Evolutionary conservation across 2,888 invertebrate species (phyloP), one percentile per base, ranked within the genome.

Genomic region (Mycalesis mineus): DNA sequence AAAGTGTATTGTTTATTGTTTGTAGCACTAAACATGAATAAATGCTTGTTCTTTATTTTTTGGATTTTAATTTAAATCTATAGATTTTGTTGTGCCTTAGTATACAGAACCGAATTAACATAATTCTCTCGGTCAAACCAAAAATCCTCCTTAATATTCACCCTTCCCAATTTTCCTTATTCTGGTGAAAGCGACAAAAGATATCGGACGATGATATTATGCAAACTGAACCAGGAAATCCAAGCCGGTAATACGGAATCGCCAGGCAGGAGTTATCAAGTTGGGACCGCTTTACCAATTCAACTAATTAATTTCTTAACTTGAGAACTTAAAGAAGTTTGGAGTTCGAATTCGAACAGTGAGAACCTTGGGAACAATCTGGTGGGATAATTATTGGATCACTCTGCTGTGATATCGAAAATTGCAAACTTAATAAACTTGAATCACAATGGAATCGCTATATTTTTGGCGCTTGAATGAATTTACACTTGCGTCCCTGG

Each of bases 221-320:
- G 60, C 62, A 41, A 60, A 62, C 45, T 61, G 55, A 60, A 60
- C 60, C 57, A 52, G 47, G 51, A 49, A 52, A 50, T 31, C 55
- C 45, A 59, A 56, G 56, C 50, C 56, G 17, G 48, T 53, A 54
- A 59, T 55, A 63, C 39, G 51, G 31, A 57, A 31, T 57, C 50
- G 45, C 39, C 37, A 51, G 37, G 49, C 52, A 42, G 36, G 55
- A 31, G 57, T 63, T 61, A 64, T 65, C 52, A 56, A 65, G 65
- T 64, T 64, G 36, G 50, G 60, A 55, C 53, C 57, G 65, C 57
- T 67, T 61, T 59, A 55, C 49, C 64, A 61, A 67, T 66, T 63
- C 58, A 29, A 58, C 63, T 70, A 68, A 70, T 70, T 68, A 69
- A 69, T 70, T 70, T 67, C 58, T 62, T 58, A 70, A 70, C 66